phyloP scores from a whole-genome alignment of 2,888 invertebrate species.

The Drosophila mercatorum region DNA sequence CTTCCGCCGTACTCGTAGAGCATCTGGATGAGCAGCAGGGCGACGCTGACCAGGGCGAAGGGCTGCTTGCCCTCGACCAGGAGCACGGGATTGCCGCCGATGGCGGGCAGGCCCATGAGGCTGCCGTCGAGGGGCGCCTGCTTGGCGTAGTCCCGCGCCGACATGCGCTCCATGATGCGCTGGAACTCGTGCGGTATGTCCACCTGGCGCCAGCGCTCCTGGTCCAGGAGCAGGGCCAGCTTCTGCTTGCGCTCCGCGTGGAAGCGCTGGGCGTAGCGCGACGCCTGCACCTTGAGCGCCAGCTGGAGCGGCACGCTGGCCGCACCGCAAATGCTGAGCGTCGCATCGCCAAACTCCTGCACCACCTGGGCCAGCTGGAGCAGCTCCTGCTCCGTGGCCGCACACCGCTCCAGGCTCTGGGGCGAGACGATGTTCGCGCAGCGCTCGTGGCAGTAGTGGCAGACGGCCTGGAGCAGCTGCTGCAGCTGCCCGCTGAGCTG shows the following conservation, averaged over 20 bases:
- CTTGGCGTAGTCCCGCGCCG: slow-evolving; percentile 83
- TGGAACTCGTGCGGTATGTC: slow-evolving; percentile 96
- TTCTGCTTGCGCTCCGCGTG: slow-evolving; percentile 95
- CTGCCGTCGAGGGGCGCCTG: slow-evolving; percentile 18
- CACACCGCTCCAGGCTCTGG: slow-evolving; percentile 89
- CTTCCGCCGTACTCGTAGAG: slow-evolving; percentile 96
- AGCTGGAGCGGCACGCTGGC: slow-evolving; percentile 91
- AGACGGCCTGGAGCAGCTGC: slow-evolving; percentile 92
- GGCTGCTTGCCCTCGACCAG: slow-evolving; percentile 88
- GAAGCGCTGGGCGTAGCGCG: slow-evolving; percentile 95
- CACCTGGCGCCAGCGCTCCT: slow-evolving; percentile 96
- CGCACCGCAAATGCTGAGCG: slow-evolving; percentile 90
- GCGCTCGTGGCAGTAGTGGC: slow-evolving; percentile 96
- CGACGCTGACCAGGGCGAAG: slow-evolving; percentile 92
- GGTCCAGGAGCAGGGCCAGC: slow-evolving; percentile 92
- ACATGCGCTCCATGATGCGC: slow-evolving; percentile 90
- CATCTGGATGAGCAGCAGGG: slow-evolving; percentile 94
- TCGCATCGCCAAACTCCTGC: slow-evolving; percentile 91
- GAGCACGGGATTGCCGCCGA: slow-evolving; percentile 86
- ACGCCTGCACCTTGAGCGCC: slow-evolving; percentile 94
- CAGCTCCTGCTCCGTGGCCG: slow-evolving; percentile 91
- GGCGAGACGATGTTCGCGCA: slow-evolving; percentile 94
- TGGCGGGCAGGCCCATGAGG: slow-evolving; percentile 31
- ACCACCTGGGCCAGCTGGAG: slow-evolving; percentile 91
- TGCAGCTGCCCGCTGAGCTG: slow-evolving; percentile 89